Conservation (phyloP, 2,113 vertebrate species). For the Hemiscyllium ocellatum region DNA sequence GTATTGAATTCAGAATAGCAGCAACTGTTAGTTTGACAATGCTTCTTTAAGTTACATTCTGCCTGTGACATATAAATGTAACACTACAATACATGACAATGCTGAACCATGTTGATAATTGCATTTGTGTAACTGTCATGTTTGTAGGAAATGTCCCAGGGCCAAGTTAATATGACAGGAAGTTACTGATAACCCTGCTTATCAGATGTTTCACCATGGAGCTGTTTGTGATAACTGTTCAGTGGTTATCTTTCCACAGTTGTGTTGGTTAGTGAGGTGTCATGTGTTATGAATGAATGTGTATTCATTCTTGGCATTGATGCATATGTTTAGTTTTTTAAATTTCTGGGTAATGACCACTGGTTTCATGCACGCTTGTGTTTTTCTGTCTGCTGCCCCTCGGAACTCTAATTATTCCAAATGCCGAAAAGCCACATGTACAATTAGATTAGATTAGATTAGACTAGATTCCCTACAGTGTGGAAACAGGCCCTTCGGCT, state of each 20-base stretch:
- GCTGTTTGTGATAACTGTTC: background rate
- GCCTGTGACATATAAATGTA: background rate
- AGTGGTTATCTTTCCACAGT: conserved; percentile 3
- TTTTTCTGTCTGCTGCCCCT: background rate
- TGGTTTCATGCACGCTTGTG: background rate
- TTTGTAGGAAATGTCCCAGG: background rate
- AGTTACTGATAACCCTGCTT: background rate
- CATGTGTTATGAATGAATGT: background rate
- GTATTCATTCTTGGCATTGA: background rate
- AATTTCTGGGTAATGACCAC: background rate
- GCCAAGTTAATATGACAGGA: background rate
- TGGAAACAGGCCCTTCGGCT: no score
- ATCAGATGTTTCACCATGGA: background rate
- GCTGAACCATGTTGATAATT: background rate
- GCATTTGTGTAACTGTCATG: background rate
- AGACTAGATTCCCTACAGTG: no score
- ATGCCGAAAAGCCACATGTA: no score
- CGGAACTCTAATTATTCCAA: no score
- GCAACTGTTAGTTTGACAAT: background rate
- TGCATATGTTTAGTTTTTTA: background rate
- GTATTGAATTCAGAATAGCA: background rate
- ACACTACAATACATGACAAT: background rate
- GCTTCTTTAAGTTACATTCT: background rate
- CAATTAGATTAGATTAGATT: no score
- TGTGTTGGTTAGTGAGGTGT: background rate